Evolutionary conservation across 2,888 invertebrate genomes (phyloP), one percentile per base, ranked within the genome.

Genomic region (Macrophya alboannulata): DNA sequence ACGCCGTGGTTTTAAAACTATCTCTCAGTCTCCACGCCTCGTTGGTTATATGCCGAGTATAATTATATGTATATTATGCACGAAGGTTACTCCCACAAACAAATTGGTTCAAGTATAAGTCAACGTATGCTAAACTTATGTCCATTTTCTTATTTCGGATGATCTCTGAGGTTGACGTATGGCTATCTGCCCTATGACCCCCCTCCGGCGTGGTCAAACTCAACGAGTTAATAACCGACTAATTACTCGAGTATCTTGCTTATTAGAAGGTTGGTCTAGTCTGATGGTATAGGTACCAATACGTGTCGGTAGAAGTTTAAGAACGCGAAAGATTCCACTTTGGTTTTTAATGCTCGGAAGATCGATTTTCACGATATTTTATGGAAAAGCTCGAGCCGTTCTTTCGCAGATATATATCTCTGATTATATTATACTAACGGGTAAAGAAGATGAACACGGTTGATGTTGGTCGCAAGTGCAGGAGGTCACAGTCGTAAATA

Each of bases 81-180:
- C 51, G 83, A 48, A 31, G 71, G 68, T 71, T 71, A 71, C 68
- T 51, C 71, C 83, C 83, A 83, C 68, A 45, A 83, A 83, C 83
- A 83, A 83, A 83, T 83, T 83, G 83, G 83, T 83, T 83, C 83
- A 83, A 83, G 83, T 83, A 77, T 45, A 62, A 83, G 83, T 71
- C 71, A 83, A 83, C 83, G 68, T 71, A 83, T 83, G 83, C 83
- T 83, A 83, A 83, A 83, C 83, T 83, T 83, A 25, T 48, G 65
- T 83, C 83, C 21, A 71, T 83, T 68, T 68, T 71, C 65, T 83
- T 37, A 25, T 25, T 37, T 68, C 37, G 45, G 68, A 31, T 31
- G 21, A 83, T 68, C 68, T 68, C 40, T 10, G 17, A 68, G n/a
- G 45, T 51, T 83, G 83, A 83, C 83, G 83, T 83, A 83, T 83